Evolutionary conservation across 2,888 invertebrate species (phyloP), one percentile per base, ranked within the genome.

Genomic region (Folsomia candida): DNA sequence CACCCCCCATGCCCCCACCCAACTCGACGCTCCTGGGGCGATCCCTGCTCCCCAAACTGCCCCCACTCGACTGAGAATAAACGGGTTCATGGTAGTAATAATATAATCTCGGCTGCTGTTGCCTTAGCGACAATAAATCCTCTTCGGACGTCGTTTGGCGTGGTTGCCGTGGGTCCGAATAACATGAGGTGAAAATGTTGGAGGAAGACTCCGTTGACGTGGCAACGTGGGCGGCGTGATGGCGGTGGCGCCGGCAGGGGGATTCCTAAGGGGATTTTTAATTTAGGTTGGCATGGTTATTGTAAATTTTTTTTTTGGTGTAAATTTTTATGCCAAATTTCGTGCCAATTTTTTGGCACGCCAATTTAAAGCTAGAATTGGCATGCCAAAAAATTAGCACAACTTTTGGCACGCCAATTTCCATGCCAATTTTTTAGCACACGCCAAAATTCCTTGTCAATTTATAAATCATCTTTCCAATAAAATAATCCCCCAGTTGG

Each of bases 1-100:
- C 67, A 66, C 24, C 69, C 64, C 67, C 71, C 64, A 51, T 65
- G 24, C 69, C 64, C 67, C 71, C 64, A 51, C 67, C 67, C 28
- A 67, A 68, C 27, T 71, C 67, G 63, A 51, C 59, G 67, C 51
- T 71, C 67, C 26, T 71, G n/a, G 67, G 54, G 29, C 24, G 37
- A 37, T 26, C 59, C 54, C 64, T 4, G 51, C 51, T 37, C 51
- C 11, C 2, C 4, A 4, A 9, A 37, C 37, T 37, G 37, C 37
- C 37, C 37, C 37, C 22, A 25, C 59, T 59, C 4, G 59, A 24
- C 25, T 59, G 59, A 59, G 59, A 22, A 25, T 59, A 59, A 11
- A 59, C 3, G 14, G 59, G 59, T 59, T 59, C 59, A 59, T 59
- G 59, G 26, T 59, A 59, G 25, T 59, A 59, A 25, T 59, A 59